Evolutionary conservation across 2,888 invertebrate genomes (phyloP), one percentile per base, ranked within the genome.

Genomic region (Cancer borealis): DNA sequence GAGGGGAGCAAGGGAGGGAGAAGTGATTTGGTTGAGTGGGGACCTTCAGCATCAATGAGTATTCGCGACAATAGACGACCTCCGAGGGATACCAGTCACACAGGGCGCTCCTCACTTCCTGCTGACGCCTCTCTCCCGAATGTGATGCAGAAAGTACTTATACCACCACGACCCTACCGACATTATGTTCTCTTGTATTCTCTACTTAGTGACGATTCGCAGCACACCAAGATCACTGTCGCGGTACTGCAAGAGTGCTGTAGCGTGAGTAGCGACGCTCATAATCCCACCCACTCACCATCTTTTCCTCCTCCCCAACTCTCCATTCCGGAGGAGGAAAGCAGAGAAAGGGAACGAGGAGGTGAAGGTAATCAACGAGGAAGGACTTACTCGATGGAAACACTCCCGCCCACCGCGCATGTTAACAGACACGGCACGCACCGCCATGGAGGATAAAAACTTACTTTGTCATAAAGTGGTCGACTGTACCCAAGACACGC

Each of bases 1-100:
- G 47, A 49, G 21, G 26, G 30, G 79, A 30, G 79, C 39, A n/a
- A 88, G 47, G 47, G 47, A n/a, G 47, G 46, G 88, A 49, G 47
- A 88, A n/a, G 88, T 21, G 87, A 54, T 92, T 47, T 87, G 92
- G 87, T 47, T 87, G 84, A 87, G 87, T 17, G 87, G 39, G 92
- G 87, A 54, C 92, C 92, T 92, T 92, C 87, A 54, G 54, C 87
- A 54, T 87, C 89, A 90, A 90, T 90, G 49, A 87, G 87, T 92
- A 87, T 54, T 47, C 92, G 47, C 54, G 30, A 87, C 92, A 92
- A 87, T 92, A 47, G 73, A 46, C 46, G 92, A 87, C 92, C 92
- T 92, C 88, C 87, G 49, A 21, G 92, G 73, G 45, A 79, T 79
- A 84, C 92, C 66, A 79, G 84, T 84, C 92, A 84, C 92, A 47